A percentile compares a stretch with the other conserved stretches of the same genome.
phyloP scores from a whole-genome alignment of 2,113 vertebrate genomes.

The Corythornis madagascariensis region DNA sequence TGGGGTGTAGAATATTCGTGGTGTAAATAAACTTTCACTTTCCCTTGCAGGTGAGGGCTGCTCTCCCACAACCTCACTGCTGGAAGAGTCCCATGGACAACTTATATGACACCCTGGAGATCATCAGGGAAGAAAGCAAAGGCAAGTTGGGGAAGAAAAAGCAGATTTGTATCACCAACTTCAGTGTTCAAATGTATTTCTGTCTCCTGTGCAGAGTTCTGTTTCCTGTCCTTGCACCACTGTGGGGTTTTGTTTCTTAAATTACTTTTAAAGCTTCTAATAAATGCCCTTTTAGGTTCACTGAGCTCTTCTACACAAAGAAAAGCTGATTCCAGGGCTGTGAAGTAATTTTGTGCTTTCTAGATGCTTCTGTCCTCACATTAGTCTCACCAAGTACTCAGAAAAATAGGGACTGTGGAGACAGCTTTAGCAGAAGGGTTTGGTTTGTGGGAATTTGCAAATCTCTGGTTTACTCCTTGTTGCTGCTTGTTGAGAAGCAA shows the following conservation, averaged over 20 bases:
- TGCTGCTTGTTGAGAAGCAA: background rate
- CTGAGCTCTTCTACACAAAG: background rate
- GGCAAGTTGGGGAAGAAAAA: background rate
- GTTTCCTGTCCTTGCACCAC: background rate
- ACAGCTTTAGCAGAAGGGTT: background rate
- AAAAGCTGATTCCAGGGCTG: background rate
- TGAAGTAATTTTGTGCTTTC: background rate
- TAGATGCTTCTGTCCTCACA: background rate
- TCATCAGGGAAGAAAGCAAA: background rate
- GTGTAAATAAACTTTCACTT: background rate
- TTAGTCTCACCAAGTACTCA: background rate
- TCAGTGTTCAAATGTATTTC: background rate
- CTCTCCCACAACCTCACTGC: background rate
- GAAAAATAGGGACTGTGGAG: background rate
- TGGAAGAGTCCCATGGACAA: background rate
- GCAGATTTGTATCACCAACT: background rate
- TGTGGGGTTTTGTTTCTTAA: background rate
- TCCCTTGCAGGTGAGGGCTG: background rate
- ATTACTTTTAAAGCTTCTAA: background rate
- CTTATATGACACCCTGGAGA: background rate
- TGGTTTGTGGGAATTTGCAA: background rate
- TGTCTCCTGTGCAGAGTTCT: background rate
- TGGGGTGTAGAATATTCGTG: background rate
- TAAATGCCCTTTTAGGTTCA: background rate
- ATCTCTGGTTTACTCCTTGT: background rate